These are phyloP conservation scores for Pristiophorus japonicus DNA, from an alignment of 2,113 vertebrate genomes.

Conservation along the genomic window DNA sequence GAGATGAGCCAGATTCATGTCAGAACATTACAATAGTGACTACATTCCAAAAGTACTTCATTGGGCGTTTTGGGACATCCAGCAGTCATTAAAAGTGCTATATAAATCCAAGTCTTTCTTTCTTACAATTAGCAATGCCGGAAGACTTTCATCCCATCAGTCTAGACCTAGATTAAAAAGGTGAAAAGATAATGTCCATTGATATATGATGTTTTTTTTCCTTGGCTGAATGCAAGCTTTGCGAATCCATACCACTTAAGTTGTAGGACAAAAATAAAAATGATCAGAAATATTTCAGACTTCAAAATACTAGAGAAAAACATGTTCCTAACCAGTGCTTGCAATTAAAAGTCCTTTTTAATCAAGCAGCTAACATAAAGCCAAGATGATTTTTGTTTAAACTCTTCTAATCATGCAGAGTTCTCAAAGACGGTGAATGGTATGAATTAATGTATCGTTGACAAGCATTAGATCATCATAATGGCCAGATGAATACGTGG, in stretches of 20 bases:
- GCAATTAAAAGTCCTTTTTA: background rate
- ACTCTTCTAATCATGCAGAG: constrained; percentile 1
- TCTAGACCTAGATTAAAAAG: background rate
- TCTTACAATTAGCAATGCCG: background rate
- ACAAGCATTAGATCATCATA: background rate
- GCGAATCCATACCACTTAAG: background rate
- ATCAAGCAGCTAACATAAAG: constrained; percentile 19
- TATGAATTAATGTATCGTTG: background rate
- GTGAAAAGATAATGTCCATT: background rate
- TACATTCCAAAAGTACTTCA: too few relatives aligned
- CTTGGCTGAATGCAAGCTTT: background rate
- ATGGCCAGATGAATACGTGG: background rate
- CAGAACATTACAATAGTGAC: too few relatives aligned
- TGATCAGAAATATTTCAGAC: background rate
- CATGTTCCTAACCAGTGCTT: background rate
- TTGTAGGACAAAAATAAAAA: background rate
- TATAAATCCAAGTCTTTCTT: too few relatives aligned
- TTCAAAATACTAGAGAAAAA: background rate
- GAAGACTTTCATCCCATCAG: background rate
- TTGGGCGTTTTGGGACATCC: too few relatives aligned
- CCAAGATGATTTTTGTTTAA: background rate
- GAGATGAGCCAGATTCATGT: background rate
- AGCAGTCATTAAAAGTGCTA: too few relatives aligned
- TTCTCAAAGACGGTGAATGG: background rate
- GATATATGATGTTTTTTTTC: too few relatives aligned